Evolutionary conservation across 2,888 invertebrate species (phyloP).

Genomic region (Drosophila greeni): DNA sequence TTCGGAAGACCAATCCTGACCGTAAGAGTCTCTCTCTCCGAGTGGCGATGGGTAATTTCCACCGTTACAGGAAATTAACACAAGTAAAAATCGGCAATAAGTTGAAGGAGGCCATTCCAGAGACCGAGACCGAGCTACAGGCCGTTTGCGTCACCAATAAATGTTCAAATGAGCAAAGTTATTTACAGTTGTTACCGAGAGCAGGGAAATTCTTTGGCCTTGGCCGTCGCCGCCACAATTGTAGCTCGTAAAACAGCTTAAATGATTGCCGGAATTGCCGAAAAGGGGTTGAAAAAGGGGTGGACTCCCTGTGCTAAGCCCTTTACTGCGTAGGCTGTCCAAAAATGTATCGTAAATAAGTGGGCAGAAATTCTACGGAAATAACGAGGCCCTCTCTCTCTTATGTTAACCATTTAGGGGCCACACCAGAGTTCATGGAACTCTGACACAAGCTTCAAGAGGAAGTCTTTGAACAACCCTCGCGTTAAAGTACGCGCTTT

Average conservation of each 20-base stretch:
- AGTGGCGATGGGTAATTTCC: conserved; percentile 47
- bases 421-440: conserved; percentile 29
- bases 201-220: conserved; percentile 8
- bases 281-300: conserved; percentile 6
- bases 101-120: conserved; percentile 18
- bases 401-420: conserved; percentile 23
- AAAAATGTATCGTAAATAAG: conserved; percentile 67
- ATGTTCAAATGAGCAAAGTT: conserved; percentile 70
- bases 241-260: conserved; percentile 65
- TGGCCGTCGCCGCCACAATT: conserved; percentile 48
- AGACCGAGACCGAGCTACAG: conserved; percentile 50
- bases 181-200: conserved; percentile 58
- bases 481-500: conserved; percentile 28
- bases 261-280: conserved; percentile 36
- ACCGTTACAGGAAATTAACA: conserved; percentile 65
- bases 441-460: neutral
- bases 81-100: conserved; percentile 63
- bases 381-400: conserved; percentile 29
- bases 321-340: conserved; percentile 61
- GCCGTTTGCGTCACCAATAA: conserved; percentile 70
- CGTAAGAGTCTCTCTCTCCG: conserved; percentile 43
- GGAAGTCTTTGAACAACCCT: conserved; percentile 7
- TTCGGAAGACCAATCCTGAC: conserved; percentile 62
- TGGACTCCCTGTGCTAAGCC: conserved; percentile 48
- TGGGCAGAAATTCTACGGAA: conserved; percentile 55